A percentile compares a stretch with the other conserved stretches of the same genome.
phyloP scores from a whole-genome alignment of 2,113 vertebrate genomes.

The Paratilapia polleni region DNA sequence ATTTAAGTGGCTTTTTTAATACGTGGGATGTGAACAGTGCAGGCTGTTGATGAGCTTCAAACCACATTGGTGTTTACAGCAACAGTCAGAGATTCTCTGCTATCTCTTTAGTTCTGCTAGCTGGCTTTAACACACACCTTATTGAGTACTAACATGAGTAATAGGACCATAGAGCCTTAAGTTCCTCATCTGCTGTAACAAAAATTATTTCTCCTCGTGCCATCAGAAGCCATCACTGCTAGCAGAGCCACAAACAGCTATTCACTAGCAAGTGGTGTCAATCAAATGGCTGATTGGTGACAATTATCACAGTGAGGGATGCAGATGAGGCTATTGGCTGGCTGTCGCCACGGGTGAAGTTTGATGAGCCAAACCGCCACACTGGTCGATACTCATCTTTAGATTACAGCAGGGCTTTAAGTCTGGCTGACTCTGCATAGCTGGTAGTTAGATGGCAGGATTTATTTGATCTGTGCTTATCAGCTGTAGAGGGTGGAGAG shows the following conservation, averaged over 20 bases:
- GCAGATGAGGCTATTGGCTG: conserved; percentile 37
- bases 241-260: conserved; percentile 25
- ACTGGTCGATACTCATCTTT: conserved; percentile 54
- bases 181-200: not conserved
- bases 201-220: conserved; percentile 3
- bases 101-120: conserved; percentile 10
- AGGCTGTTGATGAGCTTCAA: conserved; percentile 12
- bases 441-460: conserved; percentile 30
- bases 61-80: conserved; percentile 25
- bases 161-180: conserved; percentile 22
- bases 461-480: conserved; percentile 47
- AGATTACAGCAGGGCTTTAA: conserved; percentile 38
- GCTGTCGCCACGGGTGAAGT: conserved; percentile 16
- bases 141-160: conserved; percentile 34
- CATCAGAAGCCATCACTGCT: not conserved
- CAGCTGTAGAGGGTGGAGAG: not conserved
- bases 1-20: not conserved
- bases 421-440: conserved; percentile 19
- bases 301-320: conserved; percentile 42
- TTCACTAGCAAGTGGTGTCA: conserved; percentile 35
- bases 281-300: conserved; percentile 56
- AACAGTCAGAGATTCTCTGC: conserved; percentile 26
- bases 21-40: not conserved
- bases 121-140: conserved; percentile 27
- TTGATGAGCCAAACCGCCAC: conserved; percentile 8